A percentile compares a stretch with the other conserved stretches of the same genome.
Conservation (phyloP, 2,797 vertebrate genomes). For the Margarornis squamiger region DNA sequence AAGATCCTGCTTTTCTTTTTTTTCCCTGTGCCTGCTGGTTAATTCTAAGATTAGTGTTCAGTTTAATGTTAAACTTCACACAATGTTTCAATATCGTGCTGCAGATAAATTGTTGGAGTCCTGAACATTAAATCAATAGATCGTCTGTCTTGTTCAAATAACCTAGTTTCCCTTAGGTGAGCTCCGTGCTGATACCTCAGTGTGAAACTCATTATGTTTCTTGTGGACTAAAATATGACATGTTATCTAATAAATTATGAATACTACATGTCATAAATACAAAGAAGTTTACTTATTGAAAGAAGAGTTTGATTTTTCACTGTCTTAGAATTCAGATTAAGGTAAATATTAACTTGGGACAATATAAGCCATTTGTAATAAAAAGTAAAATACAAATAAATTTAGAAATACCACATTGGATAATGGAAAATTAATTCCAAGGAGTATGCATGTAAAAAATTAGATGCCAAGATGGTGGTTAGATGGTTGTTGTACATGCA, state of each 20-base stretch:
- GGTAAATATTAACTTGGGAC: background rate
- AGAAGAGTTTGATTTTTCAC: background rate
- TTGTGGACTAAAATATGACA: slow-evolving; percentile 23
- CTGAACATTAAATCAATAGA: slow-evolving; percentile 34
- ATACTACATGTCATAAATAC: background rate
- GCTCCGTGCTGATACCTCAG: background rate
- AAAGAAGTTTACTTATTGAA: slow-evolving; percentile 4
- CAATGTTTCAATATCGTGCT: background rate
- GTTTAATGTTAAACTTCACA: slow-evolving; percentile 29
- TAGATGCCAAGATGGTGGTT: background rate
- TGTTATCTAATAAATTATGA: slow-evolving; percentile 26
- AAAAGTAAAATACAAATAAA: background rate
- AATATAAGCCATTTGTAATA: background rate
- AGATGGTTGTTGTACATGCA: background rate
- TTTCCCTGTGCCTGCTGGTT: background rate
- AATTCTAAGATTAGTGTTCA: slow-evolving; percentile 28
- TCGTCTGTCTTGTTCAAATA: slow-evolving; percentile 33
- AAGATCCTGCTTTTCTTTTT: background rate
- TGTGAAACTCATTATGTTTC: slow-evolving; percentile 16
- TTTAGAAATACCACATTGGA: background rate
- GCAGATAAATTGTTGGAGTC: background rate
- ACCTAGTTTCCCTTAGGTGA: slow-evolving; percentile 36
- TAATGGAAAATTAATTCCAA: background rate
- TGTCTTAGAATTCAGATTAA: background rate
- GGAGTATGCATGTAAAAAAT: background rate